phyloP scores from a whole-genome alignment of 2,797 vertebrate genomes.

The Leuciscus waleckii region DNA sequence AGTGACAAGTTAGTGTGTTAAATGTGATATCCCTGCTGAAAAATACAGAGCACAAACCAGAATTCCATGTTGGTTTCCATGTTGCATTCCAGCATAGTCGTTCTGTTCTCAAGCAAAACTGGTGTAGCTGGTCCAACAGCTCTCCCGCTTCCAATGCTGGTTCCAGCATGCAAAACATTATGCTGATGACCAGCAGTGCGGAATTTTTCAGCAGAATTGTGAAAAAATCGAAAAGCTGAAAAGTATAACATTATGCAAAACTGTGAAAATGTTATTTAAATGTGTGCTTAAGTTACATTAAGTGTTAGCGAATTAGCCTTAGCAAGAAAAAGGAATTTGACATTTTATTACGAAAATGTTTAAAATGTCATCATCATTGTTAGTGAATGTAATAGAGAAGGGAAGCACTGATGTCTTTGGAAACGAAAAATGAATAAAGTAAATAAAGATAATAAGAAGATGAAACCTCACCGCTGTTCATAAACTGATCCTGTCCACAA shows the following conservation, averaged over 20 bases:
- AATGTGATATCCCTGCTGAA: background rate
- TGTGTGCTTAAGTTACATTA: background rate
- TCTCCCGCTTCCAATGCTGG: background rate
- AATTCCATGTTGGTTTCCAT: background rate
- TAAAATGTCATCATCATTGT: background rate
- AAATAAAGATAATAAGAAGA: slow-evolving; percentile 38
- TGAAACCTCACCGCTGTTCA: slow-evolving; percentile 18
- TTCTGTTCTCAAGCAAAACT: background rate
- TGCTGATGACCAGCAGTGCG: no score
- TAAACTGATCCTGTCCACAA: slow-evolving; percentile 11
- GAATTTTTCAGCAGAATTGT: background rate
- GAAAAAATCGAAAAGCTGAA: background rate
- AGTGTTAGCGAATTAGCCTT: background rate
- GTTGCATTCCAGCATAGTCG: background rate
- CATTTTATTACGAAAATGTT: background rate
- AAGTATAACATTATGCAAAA: background rate
- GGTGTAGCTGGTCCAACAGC: background rate
- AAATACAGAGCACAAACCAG: background rate
- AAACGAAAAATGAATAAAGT: slow-evolving; percentile 2
- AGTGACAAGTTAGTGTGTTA: background rate
- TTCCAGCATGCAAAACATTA: background rate
- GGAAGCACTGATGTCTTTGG: background rate
- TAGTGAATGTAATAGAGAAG: background rate
- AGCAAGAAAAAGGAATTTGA: background rate
- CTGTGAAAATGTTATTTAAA: background rate